A percentile compares a stretch with the other conserved stretches of the same genome.
Conservation (phyloP, 2,888 invertebrate species). For the Laspeyria flexula region DNA sequence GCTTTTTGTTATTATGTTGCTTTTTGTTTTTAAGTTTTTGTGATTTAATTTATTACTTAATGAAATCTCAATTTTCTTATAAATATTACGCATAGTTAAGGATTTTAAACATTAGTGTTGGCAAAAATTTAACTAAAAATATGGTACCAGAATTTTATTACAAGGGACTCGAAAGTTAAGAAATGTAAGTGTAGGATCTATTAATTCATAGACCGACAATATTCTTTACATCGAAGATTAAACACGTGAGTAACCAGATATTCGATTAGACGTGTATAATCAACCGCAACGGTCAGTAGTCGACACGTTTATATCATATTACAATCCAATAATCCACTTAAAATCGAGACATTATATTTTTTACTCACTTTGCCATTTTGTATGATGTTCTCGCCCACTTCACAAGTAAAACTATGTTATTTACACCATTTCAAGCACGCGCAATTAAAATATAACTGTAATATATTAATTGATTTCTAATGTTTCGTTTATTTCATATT, state of each 20-base stretch:
- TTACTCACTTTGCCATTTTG: constrained; percentile 80
- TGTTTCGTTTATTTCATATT: constrained; percentile 34
- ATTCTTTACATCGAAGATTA: constrained; percentile 7
- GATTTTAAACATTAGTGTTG: too few species aligned
- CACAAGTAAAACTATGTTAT: constrained; percentile 29
- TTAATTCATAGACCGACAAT: neutral
- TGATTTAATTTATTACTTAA: too few species aligned
- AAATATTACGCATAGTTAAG: too few species aligned
- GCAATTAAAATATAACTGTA: constrained; percentile 5
- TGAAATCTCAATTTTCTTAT: too few species aligned
- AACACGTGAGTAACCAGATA: constrained; percentile 20
- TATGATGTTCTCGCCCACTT: constrained; percentile 33
- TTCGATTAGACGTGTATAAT: constrained; percentile 34
- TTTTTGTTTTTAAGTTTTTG: too few species aligned
- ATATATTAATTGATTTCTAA: constrained; percentile 10
- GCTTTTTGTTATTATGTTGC: too few species aligned
- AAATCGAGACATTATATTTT: constrained; percentile 39
- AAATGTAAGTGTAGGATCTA: neutral
- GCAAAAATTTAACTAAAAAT: too few species aligned
- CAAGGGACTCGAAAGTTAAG: neutral
- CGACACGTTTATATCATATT: constrained; percentile 45
- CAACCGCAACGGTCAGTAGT: constrained; percentile 48
- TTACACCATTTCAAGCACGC: constrained; percentile 53
- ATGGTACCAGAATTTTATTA: neutral
- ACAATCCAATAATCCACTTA: constrained; percentile 47